phyloP scores from a whole-genome alignment of 2,113 vertebrate species.

The Megaceryle torquata region DNA sequence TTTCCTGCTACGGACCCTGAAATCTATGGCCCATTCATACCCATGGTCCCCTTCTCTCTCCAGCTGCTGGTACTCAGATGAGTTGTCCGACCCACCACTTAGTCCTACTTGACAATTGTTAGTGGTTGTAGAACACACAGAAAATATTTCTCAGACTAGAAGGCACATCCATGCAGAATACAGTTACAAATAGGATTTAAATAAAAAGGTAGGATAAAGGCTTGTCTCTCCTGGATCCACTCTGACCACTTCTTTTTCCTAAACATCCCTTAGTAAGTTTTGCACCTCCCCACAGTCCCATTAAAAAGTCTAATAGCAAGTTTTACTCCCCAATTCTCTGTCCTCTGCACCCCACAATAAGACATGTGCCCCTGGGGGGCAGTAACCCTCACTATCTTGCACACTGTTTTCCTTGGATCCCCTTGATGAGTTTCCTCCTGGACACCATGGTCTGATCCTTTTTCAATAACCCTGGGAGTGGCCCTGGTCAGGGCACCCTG shows the following conservation, averaged over 20 bases:
- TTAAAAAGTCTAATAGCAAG: not conserved
- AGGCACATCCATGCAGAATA: not conserved
- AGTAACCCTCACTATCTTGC: not conserved
- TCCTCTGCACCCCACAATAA: not conserved
- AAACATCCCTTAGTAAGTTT: not conserved
- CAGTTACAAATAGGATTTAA: not conserved
- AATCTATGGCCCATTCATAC: not conserved
- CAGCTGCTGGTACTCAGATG: not conserved
- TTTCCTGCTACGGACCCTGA: not conserved
- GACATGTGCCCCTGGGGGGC: not conserved
- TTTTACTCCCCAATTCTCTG: not conserved
- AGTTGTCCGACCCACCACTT: fast-evolving
- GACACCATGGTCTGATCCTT: not conserved
- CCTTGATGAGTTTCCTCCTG: not conserved
- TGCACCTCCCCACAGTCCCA: not conserved
- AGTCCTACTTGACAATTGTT: not conserved
- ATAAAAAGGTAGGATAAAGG: not conserved
- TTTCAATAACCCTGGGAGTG: not conserved
- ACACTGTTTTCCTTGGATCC: not conserved
- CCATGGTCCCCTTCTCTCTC: not conserved
- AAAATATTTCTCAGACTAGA: not conserved
- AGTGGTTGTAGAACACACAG: not conserved
- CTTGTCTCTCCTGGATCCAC: not conserved
- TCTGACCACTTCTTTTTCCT: not conserved
- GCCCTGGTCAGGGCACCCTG: not conserved